Percentiles rank a stretch among this genome's conserved stretches.
phyloP scores from a whole-genome alignment of 1,140 invertebrate species.

The Vanessa tameamea region DNA sequence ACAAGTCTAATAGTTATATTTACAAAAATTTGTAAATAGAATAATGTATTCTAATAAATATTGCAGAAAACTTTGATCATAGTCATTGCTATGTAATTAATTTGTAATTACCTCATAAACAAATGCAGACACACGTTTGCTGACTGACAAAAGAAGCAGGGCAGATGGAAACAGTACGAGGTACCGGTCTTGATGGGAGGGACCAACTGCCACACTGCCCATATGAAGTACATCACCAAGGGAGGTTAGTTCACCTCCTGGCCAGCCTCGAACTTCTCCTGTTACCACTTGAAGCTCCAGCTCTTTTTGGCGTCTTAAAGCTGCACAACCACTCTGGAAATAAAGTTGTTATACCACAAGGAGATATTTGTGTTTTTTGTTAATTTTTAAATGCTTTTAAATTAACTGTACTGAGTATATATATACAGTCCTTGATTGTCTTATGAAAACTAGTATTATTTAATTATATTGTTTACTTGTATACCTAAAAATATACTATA shows the following conservation, averaged over 20 bases:
- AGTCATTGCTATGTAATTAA: neutral
- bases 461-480: too few relatives aligned
- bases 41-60: too few relatives aligned
- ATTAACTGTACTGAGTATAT: too few relatives aligned
- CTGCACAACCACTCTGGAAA: constrained; percentile 88
- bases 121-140: constrained; percentile 95
- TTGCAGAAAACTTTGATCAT: too few relatives aligned
- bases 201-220: constrained; percentile 92
- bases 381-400: too few relatives aligned
- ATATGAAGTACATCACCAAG: constrained; percentile 91
- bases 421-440: too few relatives aligned
- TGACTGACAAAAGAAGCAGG: constrained; percentile 94
- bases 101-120: constrained; percentile 91
- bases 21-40: too few relatives aligned
- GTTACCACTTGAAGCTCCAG: constrained; percentile 96
- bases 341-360: constrained; percentile 21
- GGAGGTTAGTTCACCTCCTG: constrained; percentile 90
- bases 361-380: neutral
- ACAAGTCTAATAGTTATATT: too few relatives aligned
- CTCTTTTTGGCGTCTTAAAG: constrained; percentile 95
- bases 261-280: constrained; percentile 95
- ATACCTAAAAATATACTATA: neutral
- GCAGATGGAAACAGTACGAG: constrained; percentile 94
- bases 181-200: constrained; percentile 92
- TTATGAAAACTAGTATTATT: too few relatives aligned